Conservation (phyloP, 1,140 invertebrate genomes). For the Camponotus floridanus region DNA sequence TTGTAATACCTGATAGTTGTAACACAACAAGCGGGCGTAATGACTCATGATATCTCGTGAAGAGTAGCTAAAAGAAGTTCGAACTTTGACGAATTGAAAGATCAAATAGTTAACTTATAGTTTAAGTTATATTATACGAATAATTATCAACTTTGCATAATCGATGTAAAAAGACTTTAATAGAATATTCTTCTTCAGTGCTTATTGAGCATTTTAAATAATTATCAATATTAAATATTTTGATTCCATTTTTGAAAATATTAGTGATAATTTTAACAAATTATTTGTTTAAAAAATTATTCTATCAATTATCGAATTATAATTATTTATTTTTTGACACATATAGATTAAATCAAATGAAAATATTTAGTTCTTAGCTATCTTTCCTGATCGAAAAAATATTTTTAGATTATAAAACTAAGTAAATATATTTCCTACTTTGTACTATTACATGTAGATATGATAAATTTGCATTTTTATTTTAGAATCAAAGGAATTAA, state of each 20-base stretch:
- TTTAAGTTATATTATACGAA: neutral
- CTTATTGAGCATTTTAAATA: neutral
- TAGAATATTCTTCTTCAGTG: neutral
- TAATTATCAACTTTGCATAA: neutral
- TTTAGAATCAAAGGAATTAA: neutral
- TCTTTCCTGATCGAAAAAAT: neutral
- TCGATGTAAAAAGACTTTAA: neutral
- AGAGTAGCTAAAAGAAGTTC: slow-evolving; percentile 52
- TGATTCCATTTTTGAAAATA: neutral
- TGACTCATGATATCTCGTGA: slow-evolving; percentile 88
- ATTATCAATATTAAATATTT: neutral
- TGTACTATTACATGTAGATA: neutral
- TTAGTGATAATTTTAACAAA: neutral
- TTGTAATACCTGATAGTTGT: slow-evolving; percentile 88
- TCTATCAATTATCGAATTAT: neutral
- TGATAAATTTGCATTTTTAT: neutral
- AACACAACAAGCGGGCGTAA: slow-evolving; percentile 87
- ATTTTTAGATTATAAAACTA: neutral
- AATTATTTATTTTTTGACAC: neutral
- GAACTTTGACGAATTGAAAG: slow-evolving; percentile 19
- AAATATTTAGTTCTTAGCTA: neutral
- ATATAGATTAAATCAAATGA: neutral
- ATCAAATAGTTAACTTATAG: slow-evolving; percentile 24
- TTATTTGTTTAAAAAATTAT: neutral
- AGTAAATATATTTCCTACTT: neutral